phyloP scores from a whole-genome alignment of 1,140 invertebrate genomes.

The Lepidurus packardi region DNA sequence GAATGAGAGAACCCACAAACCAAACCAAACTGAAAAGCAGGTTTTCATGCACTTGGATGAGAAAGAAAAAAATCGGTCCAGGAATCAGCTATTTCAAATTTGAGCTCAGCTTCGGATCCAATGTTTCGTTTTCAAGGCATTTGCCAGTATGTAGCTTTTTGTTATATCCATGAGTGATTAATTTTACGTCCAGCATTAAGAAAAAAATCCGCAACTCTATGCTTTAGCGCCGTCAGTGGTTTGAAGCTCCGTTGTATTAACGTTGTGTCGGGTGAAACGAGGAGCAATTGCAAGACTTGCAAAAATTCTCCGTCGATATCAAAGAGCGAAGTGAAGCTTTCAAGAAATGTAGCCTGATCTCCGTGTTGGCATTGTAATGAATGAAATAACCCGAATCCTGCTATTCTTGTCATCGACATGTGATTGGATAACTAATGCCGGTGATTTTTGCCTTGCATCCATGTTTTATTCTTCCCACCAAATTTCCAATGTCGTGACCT shows the following conservation, averaged over 20 bases:
- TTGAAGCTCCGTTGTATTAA: too few relatives aligned
- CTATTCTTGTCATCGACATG: slow-evolving; percentile 8
- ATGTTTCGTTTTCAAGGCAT: not conserved
- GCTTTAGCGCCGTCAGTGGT: too few relatives aligned
- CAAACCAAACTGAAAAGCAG: not conserved
- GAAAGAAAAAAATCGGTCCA: too few relatives aligned
- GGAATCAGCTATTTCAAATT: not conserved
- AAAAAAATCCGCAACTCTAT: not conserved
- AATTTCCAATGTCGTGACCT: not conserved
- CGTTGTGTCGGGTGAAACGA: too few relatives aligned
- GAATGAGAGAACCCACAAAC: not conserved
- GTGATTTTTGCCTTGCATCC: slow-evolving; percentile 12
- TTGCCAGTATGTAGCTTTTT: not conserved
- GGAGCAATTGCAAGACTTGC: too few relatives aligned
- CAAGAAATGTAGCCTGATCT: not conserved
- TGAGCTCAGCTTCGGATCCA: not conserved
- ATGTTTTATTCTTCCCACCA: slow-evolving; percentile 16
- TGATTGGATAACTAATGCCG: slow-evolving; percentile 9
- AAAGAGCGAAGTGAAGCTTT: not conserved
- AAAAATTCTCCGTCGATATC: not conserved
- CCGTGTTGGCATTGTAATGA: not conserved
- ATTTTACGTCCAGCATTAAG: slow-evolving; percentile 1
- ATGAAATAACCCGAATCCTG: not conserved
- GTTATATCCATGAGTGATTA: not conserved
- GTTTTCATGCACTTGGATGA: not conserved